Evolutionary conservation across 23 tunicate genomes (phyloP), one percentile per base, ranked within the genome.

Genomic region (Diplosoma virens): DNA sequence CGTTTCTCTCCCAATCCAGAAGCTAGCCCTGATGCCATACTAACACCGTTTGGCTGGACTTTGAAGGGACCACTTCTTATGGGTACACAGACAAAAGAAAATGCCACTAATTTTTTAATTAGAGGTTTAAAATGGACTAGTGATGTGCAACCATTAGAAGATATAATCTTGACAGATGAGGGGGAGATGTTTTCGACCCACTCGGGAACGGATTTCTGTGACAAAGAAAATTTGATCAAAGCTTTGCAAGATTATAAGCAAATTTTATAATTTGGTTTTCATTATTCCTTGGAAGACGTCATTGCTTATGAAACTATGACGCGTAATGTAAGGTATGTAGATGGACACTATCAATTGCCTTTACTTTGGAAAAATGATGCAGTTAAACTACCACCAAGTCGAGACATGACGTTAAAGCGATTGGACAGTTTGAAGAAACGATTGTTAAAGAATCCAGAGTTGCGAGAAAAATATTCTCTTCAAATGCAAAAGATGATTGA

Each of bases 11-110:
- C 52, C 11, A 16, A 45, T 37, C 74, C 74, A 37, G 23, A 5
- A 3, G 2, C n/a, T 16, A 26, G 25, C 5, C 74, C 74, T 34
- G 52, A 34, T 7, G 78, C 78, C 5, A 48, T 72, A 3, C 27
- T 14, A 25, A 72, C 78, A 9, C 34, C 61, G 20, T 33, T 72
- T 2, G 78, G 78, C 14, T 72, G 78, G 78, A 17, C 30, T 11
- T 25, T 72, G 36, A 47, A 47, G 28, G 78, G 78, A 3, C 78
- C 78, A n/a, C n/a, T n/a, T n/a, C n/a, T n/a, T n/a, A n/a, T n/a
- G n/a, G n/a, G n/a, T n/a, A n/a, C n/a, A n/a, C n/a, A n/a, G n/a
- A n/a, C n/a, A n/a, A n/a, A n/a, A 4, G 33, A 7, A 6, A 27
- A 63, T 3, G 11, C 11, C 35, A 3, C 35, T 20, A 67, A 37